phyloP scores from a whole-genome alignment of 2,113 vertebrate genomes.

The Boulengeromyrus knoepffleri region DNA sequence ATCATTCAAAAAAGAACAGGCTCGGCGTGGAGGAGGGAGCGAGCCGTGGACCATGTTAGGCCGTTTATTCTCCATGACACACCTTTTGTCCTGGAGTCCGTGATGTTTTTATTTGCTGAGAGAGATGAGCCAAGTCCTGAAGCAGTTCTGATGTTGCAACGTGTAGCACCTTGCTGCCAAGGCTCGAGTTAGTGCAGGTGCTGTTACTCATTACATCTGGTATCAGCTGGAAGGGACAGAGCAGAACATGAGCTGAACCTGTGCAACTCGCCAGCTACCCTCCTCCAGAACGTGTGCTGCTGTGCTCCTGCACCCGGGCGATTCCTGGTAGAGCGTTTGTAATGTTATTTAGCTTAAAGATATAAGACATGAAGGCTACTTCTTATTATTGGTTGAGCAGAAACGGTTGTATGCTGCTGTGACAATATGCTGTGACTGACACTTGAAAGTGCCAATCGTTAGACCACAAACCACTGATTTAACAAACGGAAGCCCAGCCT shows the following conservation, averaged over 20 bases:
- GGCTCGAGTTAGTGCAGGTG: conserved; percentile 9
- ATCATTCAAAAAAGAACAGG: neutral
- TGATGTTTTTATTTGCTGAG: neutral
- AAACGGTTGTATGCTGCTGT: neutral
- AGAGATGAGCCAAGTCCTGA: conserved; percentile 10
- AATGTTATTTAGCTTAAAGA: neutral
- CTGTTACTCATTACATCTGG: neutral
- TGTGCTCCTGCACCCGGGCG: neutral
- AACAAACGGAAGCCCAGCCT: neutral
- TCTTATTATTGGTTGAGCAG: neutral
- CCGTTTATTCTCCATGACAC: neutral
- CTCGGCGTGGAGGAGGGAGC: neutral
- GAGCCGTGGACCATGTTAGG: neutral
- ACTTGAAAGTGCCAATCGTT: neutral
- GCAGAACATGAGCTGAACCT: neutral
- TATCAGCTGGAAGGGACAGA: neutral
- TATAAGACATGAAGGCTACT: neutral
- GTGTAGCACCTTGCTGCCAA: conserved; percentile 5
- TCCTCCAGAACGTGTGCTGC: neutral
- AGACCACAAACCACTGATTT: neutral
- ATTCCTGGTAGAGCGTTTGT: neutral
- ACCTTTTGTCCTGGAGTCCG: neutral
- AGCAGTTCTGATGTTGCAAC: conserved; percentile 8
- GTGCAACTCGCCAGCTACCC: neutral
- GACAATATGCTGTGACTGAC: neutral